phyloP scores from a whole-genome alignment of 2,888 invertebrate genomes.

The Amiota communis region DNA sequence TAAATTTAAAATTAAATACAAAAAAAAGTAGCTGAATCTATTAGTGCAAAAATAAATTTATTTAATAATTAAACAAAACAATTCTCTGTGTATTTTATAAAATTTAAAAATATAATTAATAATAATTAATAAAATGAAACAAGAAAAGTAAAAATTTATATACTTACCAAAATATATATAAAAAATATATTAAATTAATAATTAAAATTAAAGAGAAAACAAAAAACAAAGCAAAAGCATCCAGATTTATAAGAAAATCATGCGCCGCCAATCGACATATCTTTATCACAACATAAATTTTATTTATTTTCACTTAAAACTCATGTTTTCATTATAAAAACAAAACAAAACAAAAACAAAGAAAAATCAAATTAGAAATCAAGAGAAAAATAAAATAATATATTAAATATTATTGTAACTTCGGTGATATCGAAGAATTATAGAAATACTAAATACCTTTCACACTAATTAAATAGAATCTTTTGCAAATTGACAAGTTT shows the following conservation, averaged over 20 bases:
- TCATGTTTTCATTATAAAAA: slow-evolving; percentile 24
- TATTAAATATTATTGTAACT: too few relatives aligned
- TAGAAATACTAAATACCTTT: too few relatives aligned
- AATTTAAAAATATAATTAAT: slow-evolving; percentile 27
- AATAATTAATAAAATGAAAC: neutral
- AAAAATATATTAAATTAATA: too few relatives aligned
- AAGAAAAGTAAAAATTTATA: slow-evolving; percentile 9
- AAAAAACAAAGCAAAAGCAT: slow-evolving; percentile 7
- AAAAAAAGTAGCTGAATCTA: slow-evolving; percentile 23
- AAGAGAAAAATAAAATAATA: too few relatives aligned
- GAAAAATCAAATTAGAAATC: too few relatives aligned
- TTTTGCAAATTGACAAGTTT: too few relatives aligned
- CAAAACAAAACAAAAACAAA: slow-evolving; percentile 27
- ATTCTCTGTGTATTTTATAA: slow-evolving; percentile 21
- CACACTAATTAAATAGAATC: too few relatives aligned
- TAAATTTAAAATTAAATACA: slow-evolving; percentile 3
- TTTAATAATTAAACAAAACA: slow-evolving; percentile 29
- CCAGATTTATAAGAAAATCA: neutral
- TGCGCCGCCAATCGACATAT: too few relatives aligned
- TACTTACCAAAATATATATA: neutral
- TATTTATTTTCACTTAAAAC: too few relatives aligned
- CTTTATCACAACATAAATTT: too few relatives aligned
- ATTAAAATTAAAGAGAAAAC: neutral
- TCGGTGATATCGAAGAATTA: too few relatives aligned
- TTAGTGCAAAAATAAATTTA: slow-evolving; percentile 12